phyloP scores from a whole-genome alignment of 2,888 invertebrate genomes.

The Celastrina argiolus region DNA sequence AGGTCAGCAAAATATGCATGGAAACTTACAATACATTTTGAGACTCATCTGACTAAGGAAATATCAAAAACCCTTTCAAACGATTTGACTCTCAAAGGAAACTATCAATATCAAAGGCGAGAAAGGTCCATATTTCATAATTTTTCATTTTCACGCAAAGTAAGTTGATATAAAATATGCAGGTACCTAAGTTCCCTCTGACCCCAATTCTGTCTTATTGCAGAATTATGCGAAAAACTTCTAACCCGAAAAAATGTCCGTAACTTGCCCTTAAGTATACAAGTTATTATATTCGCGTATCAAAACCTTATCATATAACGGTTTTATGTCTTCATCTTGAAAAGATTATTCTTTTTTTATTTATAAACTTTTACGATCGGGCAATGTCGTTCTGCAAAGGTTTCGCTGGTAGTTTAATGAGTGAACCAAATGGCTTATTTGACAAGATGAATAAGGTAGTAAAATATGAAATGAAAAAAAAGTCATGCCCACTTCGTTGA shows the following conservation, averaged over 20 bases:
- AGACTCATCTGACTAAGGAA: not conserved
- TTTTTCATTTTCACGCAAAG: slow-evolving; percentile 1
- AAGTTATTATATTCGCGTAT: slow-evolving; percentile 18
- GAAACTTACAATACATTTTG: not conserved
- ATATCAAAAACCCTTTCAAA: not conserved
- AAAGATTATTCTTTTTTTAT: slow-evolving; percentile 1
- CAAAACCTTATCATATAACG: slow-evolving; percentile 15
- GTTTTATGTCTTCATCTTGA: slow-evolving; percentile 11
- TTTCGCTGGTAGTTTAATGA: not conserved
- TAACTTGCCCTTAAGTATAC: slow-evolving; percentile 17
- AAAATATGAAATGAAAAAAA: no score
- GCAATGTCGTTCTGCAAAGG: not conserved
- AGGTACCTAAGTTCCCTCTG: slow-evolving; percentile 17
- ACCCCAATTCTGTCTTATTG: slow-evolving; percentile 17
- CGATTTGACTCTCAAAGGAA: not conserved
- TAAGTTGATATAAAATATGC: slow-evolving; percentile 18
- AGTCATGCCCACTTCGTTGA: no score
- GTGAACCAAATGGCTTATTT: not conserved
- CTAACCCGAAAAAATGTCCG: slow-evolving; percentile 19
- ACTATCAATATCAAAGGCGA: not conserved
- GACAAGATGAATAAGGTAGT: not conserved
- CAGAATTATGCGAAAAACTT: slow-evolving; percentile 21
- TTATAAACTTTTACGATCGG: slow-evolving; percentile 3
- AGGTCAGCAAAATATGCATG: no score
- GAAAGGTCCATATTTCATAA: slow-evolving; percentile 10